Evolutionary conservation across 2,888 invertebrate species (phyloP), one percentile per base, ranked within the genome.

Genomic region (Aproaerema taeniolella): DNA sequence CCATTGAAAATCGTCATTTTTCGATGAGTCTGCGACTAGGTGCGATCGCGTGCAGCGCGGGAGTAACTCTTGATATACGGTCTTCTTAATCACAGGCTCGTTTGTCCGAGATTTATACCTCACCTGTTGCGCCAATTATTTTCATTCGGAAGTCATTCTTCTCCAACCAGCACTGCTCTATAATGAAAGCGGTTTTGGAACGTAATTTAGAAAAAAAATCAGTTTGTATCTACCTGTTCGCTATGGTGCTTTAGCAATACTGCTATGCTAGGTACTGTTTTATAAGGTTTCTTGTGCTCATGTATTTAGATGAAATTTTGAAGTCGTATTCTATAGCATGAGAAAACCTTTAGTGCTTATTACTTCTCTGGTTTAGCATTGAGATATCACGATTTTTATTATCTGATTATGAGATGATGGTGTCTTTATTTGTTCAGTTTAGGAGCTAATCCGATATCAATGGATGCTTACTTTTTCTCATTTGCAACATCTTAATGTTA

Each of bases 101-200:
- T 76, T 73, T 65, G 68, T 73, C 54, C 52, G 61, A 76, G 78
- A 81, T 80, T 80, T 80, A 80, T 82, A 67, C 55, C 63, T 66
- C 78, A 82, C 79, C 77, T 79, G 80, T 82, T 81, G 76, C 67
- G 75, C 74, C 75, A 80, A 79, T 78, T 80, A 80, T 77, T 81
- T 75, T 78, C 76, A 71, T 74, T 76, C 69, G 66, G 72, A 74
- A 76, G 72, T 73, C 61, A 69, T 79, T 35, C 26, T 26, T 4
- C 26, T 26, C 35, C 28, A 24, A 13, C 14, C 25, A 14, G 26
- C 5, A 9, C 26, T 5, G n/a, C 14, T 28, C 31, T 11, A 37
- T 36, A 36, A 37, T 20, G 29, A 37, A 35, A 10, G 25, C 24
- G 12, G 9, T 31, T 38, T 14, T n/a, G n/a, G n/a, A n/a, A n/a